These are phyloP conservation scores for Squalus acanthias DNA, from an alignment of 2,797 vertebrate species.

Conservation along the genomic window DNA sequence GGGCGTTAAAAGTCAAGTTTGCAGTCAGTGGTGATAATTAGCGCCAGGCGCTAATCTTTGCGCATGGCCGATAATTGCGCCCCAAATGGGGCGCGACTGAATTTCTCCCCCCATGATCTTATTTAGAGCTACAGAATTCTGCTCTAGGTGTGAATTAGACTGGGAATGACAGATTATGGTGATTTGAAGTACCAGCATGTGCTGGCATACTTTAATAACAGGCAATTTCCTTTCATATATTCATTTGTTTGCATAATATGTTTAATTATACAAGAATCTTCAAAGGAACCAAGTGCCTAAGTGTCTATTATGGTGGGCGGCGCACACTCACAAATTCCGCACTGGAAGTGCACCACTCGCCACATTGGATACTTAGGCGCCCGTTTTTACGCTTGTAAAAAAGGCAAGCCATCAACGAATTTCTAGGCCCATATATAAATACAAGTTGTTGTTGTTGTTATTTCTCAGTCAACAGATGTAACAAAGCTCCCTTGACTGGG, in stretches of 20 bases:
- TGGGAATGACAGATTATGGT: neutral
- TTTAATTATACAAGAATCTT: neutral
- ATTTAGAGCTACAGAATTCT: neutral
- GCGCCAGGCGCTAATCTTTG: no score
- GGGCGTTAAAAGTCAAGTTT: no score
- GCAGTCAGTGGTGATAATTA: no score
- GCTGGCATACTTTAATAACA: neutral
- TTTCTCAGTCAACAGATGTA: neutral
- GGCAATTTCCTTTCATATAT: neutral
- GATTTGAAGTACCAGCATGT: neutral
- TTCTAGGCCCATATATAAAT: neutral
- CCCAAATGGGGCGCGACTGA: no score
- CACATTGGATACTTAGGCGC: no score
- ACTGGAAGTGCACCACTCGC: no score
- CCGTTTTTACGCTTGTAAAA: neutral
- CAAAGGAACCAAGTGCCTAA: neutral
- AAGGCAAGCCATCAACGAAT: neutral
- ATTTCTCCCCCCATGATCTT: neutral
- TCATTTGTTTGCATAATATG: neutral
- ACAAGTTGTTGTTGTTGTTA: no score
- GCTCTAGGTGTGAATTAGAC: neutral
- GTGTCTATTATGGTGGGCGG: neutral
- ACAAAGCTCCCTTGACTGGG: neutral
- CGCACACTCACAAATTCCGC: neutral
- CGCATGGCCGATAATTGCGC: no score